These are phyloP conservation scores for Pseudois nayaur DNA, from an alignment of 2,113 vertebrate species.

Conservation along the genomic window DNA sequence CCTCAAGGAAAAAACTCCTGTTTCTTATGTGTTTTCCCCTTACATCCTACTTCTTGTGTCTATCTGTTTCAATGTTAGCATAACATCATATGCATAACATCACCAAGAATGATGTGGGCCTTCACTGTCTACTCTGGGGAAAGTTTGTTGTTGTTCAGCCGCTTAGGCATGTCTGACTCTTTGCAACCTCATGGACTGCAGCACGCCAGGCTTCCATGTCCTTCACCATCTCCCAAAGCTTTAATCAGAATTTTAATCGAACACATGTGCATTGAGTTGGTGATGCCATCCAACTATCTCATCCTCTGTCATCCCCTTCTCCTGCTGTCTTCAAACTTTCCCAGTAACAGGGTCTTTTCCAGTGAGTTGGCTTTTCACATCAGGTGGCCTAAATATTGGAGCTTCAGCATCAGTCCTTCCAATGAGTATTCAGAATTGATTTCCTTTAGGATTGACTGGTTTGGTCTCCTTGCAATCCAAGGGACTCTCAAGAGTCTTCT, in stretches of 20 bases:
- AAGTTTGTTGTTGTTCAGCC: neutral
- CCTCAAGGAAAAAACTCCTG: neutral
- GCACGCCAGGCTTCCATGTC: neutral
- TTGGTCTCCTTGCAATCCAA: neutral
- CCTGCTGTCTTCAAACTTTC: neutral
- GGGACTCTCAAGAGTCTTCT: neutral
- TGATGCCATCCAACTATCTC: neutral
- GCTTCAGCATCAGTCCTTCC: neutral
- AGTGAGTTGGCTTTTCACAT: neutral
- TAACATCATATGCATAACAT: neutral
- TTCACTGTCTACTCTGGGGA: neutral
- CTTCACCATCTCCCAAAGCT: neutral
- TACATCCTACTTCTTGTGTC: neutral
- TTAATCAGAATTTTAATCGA: no score
- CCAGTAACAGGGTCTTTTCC: no score
- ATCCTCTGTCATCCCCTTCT: neutral
- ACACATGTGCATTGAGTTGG: neutral
- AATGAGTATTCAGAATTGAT: neutral
- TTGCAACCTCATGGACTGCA: neutral
- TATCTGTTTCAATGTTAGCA: neutral
- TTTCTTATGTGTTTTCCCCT: neutral
- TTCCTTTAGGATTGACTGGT: neutral
- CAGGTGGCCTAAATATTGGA: neutral
- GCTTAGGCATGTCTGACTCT: rapidly evolving
- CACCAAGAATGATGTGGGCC: neutral